Evolutionary conservation across 2,888 invertebrate genomes (phyloP), one percentile per base, ranked within the genome.

Genomic region (Empis stercorea): DNA sequence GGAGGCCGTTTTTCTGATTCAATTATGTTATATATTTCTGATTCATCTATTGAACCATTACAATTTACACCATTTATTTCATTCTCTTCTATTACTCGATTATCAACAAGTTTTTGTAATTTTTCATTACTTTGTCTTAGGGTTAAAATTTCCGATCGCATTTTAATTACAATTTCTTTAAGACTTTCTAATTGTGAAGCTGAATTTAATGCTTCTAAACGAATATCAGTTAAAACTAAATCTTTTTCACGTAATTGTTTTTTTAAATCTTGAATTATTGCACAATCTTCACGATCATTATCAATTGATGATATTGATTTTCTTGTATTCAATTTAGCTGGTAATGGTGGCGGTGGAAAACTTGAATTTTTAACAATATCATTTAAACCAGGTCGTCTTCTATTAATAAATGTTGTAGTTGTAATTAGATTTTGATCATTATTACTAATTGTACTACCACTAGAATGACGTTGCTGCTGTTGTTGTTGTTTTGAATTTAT

Each of bases 71-170:
- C 66, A 55, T 67, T 65, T 2, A 77, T 76, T 55, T 78, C 78
- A 47, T 78, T 78, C 15, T 79, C 79, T 5, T 78, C 78, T 50
- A 79, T 60, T 1, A 78, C 78, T 36, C 78, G 71, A 50, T 76
- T 78, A 52, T 78, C 78, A 46, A 95, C 91, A 64, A 95, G 72
- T 59, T 89, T 78, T 63, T 94, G 94, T 1, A 96, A 76, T 23
- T 95, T 78, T 65, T 95, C 93, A 67, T 97, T 96, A 71, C 97
- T 96, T 60, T 95, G 92, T 66, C 95, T 95, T 58, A 99, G 73
- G 61, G 87, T 91, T 62, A 92, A 75, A 93, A 97, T 96, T 72
- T 99, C 96, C 66, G 65, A 59, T 74, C 93, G 84, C 91, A 97
- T 93, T 71, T 92, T 92, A 68, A 87, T 91, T 62, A 99, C 92